These are phyloP conservation scores for Drosophila funebris DNA, from an alignment of 1,140 invertebrate genomes.

Conservation along the genomic window DNA sequence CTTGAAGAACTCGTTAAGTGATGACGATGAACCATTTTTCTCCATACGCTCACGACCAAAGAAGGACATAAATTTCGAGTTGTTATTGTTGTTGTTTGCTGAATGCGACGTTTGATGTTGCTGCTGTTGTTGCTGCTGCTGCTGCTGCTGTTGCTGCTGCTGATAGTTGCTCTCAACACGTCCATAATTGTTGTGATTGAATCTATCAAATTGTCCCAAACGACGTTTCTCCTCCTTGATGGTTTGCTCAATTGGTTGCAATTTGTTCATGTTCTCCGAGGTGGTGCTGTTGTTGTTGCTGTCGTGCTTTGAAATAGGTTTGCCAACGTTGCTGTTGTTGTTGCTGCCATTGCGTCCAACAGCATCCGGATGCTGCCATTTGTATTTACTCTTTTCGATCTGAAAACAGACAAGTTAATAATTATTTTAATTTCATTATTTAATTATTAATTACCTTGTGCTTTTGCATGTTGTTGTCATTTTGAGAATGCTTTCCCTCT, in stretches of 20 bases:
- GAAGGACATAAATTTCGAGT: constrained; percentile 78
- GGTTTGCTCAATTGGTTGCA: constrained; percentile 14
- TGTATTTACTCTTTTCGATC: constrained; percentile 60
- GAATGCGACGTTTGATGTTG: constrained; percentile 5
- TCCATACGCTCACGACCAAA: constrained; percentile 56
- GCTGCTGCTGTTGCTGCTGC: constrained; percentile 35
- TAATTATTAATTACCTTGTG: constrained; percentile 44
- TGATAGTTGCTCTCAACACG: constrained; percentile 17
- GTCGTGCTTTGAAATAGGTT: constrained; percentile 53
- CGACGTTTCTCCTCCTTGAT: constrained; percentile 59
- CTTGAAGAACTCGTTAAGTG: constrained; percentile 79
- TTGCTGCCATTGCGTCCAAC: constrained; percentile 27
- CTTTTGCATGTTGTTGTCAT: constrained; percentile 33
- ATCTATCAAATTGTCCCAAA: constrained; percentile 44
- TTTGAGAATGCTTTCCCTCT: constrained; percentile 23
- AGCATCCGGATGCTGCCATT: constrained; percentile 56
- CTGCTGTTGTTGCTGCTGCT: constrained; percentile 25
- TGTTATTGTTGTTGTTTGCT: constrained; percentile 35
- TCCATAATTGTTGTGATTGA: constrained; percentile 29
- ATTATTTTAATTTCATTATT: not conserved
- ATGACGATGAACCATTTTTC: constrained; percentile 65
- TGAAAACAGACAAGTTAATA: not conserved
- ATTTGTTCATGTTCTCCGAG: constrained; percentile 61
- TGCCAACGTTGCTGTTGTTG: constrained; percentile 2
- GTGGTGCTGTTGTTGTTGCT: constrained; percentile 57